Evolutionary conservation across 2,888 invertebrate species (phyloP).

Genomic region (Caenorhabditis sp.): DNA sequence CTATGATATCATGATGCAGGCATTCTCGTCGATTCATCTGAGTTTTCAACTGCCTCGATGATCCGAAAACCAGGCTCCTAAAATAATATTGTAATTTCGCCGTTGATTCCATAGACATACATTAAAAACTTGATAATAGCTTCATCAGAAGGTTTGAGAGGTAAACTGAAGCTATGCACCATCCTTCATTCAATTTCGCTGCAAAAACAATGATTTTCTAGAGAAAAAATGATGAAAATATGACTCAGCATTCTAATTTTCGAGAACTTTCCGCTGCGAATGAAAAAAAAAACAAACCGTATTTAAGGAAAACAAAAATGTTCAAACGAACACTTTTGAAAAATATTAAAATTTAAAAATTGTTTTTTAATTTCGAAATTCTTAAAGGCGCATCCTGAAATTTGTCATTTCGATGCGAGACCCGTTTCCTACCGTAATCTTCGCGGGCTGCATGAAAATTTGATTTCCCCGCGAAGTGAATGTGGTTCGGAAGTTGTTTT

Average conservation of each 20-base stretch:
- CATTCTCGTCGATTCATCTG: conserved; percentile 18
- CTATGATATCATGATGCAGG: conserved; percentile 22
- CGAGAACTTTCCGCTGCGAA: background rate
- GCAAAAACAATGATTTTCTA: background rate
- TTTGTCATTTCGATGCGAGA: too few species aligned
- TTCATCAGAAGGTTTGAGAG: conserved; percentile 37
- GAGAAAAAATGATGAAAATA: background rate
- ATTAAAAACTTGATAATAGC: conserved; percentile 22
- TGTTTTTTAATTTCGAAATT: too few species aligned
- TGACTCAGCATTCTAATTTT: background rate
- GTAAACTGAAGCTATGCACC: conserved; percentile 26
- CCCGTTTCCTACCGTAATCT: too few species aligned
- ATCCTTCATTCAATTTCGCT: background rate
- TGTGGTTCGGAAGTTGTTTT: too few species aligned
- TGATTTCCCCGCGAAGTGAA: too few species aligned
- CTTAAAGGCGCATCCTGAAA: too few species aligned
- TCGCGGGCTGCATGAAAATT: too few species aligned
- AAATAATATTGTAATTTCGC: too few species aligned
- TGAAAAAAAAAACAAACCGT: background rate
- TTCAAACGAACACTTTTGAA: too few species aligned
- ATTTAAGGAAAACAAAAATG: too few species aligned
- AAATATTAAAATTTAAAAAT: too few species aligned
- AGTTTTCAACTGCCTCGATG: conserved; percentile 1
- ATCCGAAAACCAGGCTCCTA: conserved; percentile 34
- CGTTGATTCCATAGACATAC: conserved; percentile 11